Conservation (phyloP, 1,140 invertebrate genomes). For the Drosophila sechellia region DNA sequence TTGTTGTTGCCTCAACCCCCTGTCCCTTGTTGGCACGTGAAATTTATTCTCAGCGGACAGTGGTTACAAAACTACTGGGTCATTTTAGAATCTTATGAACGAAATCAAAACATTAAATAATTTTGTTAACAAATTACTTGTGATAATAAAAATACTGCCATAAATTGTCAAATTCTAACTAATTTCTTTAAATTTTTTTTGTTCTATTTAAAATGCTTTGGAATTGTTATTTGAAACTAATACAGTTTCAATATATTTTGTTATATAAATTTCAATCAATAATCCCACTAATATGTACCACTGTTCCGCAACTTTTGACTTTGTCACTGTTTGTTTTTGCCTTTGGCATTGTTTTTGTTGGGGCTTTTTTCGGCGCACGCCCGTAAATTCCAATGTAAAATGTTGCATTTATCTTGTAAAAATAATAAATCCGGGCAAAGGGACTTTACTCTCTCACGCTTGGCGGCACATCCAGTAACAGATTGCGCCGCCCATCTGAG, state of each 20-base stretch:
- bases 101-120: no score
- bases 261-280: no score
- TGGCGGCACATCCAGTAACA: slow-evolving; percentile 50
- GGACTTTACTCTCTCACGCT: slow-evolving; percentile 77
- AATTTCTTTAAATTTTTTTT: no score
- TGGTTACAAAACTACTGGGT: slow-evolving; percentile 14
- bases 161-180: no score
- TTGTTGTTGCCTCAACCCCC: slow-evolving; percentile 25
- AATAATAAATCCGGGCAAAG: slow-evolving; percentile 77
- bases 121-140: no score
- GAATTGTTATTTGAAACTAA: neutral
- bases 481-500: slow-evolving; percentile 25
- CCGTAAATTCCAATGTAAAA: slow-evolving; percentile 80
- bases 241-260: neutral
- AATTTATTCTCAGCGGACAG: slow-evolving; percentile 53
- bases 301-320: slow-evolving; percentile 69
- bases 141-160: no score
- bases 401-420: slow-evolving; percentile 83
- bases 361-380: slow-evolving; percentile 56
- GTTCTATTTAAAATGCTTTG: no score
- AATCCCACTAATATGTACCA: slow-evolving; percentile 23
- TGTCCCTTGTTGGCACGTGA: slow-evolving; percentile 29
- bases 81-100: neutral
- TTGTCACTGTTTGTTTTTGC: slow-evolving; percentile 44
- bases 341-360: slow-evolving; percentile 34